Evolutionary conservation across 2,113 vertebrate species (phyloP).

Genomic region (Polypterus bichir): DNA sequence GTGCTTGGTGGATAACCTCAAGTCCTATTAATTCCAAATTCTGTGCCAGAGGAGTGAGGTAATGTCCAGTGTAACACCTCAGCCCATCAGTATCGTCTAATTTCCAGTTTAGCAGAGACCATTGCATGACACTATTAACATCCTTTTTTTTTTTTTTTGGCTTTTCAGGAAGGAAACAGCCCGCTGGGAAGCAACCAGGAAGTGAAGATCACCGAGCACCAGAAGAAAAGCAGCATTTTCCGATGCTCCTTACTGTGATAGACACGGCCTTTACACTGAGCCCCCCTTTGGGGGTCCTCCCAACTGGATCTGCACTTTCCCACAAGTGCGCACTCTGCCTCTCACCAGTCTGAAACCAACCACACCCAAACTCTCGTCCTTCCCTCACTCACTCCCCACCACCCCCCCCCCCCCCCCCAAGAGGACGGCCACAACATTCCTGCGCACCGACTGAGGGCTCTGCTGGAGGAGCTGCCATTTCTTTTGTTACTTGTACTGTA

Average conservation of each 20-base stretch:
- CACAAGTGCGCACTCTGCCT: conserved; percentile 26
- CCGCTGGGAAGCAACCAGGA: conserved; percentile 80
- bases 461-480: neutral
- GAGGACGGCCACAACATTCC: conserved; percentile 1
- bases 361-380: conserved; percentile 42
- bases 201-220: conserved; percentile 86
- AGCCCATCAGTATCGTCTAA: neutral
- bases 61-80: too few relatives aligned
- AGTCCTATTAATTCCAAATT: too few relatives aligned
- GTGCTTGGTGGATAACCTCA: too few relatives aligned
- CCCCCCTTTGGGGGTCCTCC: neutral
- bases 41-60: too few relatives aligned
- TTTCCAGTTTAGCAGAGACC: neutral
- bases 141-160: neutral
- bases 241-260: conserved; percentile 85
- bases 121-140: neutral
- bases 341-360: conserved; percentile 60
- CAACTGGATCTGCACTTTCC: neutral
- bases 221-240: conserved; percentile 93
- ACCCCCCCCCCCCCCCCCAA: conserved; percentile 10
- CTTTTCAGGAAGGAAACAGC: conserved; percentile 76
- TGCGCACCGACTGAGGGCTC: neutral
- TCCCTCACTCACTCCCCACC: neutral
- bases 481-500: conserved; percentile 6
- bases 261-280: conserved; percentile 38